Conservation (phyloP, 2,113 vertebrate species). For the Dromiciops gliroides region DNA sequence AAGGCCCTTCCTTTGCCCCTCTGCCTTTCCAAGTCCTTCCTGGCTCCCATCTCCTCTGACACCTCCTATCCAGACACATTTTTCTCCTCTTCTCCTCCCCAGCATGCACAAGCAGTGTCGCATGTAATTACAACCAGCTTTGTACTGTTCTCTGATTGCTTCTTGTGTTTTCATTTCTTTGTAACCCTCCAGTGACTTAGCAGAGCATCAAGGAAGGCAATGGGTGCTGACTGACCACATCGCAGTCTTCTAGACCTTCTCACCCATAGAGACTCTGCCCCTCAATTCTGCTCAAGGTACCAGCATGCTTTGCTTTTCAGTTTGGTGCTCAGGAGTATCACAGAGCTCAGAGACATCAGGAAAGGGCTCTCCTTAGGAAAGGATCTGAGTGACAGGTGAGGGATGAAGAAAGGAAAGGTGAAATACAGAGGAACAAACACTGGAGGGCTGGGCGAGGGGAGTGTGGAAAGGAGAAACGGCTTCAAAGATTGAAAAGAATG, state of each 20-base stretch:
- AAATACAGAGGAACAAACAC: not conserved
- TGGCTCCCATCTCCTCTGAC: not conserved
- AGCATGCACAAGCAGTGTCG: not conserved
- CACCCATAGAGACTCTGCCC: not conserved
- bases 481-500: not conserved
- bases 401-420: not conserved
- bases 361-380: not conserved
- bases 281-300: not conserved
- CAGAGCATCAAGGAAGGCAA: not conserved
- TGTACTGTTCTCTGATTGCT: not conserved
- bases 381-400: not conserved
- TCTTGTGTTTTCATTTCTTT: not conserved
- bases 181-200: not conserved
- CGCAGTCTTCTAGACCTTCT: not conserved
- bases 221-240: not conserved
- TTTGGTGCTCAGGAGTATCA: not conserved
- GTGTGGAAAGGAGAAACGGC: not conserved
- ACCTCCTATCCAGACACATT: not conserved
- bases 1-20: not conserved
- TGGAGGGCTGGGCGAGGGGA: not conserved
- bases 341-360: not conserved
- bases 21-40: fast-evolving
- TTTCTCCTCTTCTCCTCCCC: not conserved
- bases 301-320: not conserved
- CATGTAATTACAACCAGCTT: not conserved